Evolutionary conservation across 2,888 invertebrate species (phyloP).

Genomic region (Tryphoninae sp.): DNA sequence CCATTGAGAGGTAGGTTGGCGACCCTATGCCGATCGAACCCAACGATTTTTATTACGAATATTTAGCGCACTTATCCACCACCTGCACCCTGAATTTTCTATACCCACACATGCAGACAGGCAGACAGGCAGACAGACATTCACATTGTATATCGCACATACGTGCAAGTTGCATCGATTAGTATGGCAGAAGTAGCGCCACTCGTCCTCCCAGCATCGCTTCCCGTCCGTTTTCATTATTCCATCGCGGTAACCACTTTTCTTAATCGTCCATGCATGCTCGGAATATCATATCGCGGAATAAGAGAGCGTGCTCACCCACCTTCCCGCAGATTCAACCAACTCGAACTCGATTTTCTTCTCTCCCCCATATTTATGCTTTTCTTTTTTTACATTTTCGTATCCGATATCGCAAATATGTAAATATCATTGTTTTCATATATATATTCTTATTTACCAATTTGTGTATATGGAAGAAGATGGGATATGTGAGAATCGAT

Average conservation of each 20-base stretch:
- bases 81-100: background rate
- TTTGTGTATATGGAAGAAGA: too few species aligned
- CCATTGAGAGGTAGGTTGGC: constrained; percentile 43
- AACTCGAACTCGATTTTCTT: constrained; percentile 31
- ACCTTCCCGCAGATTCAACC: constrained; percentile 37
- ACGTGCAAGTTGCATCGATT: constrained; percentile 52
- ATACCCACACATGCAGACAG: background rate
- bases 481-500: too few species aligned
- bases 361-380: background rate
- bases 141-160: constrained; percentile 19
- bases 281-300: constrained; percentile 61
- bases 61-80: constrained; percentile 23
- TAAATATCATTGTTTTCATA: background rate
- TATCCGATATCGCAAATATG: background rate
- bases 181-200: constrained; percentile 54
- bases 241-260: constrained; percentile 63
- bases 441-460: background rate
- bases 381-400: background rate
- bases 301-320: constrained; percentile 34
- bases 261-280: constrained; percentile 67
- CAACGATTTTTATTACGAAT: constrained; percentile 51
- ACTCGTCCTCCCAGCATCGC: constrained; percentile 24
- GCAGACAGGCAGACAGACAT: background rate
- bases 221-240: constrained; percentile 61
- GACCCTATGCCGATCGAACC: background rate